phyloP scores from a whole-genome alignment of 2,797 vertebrate genomes.

The Peromyscus nudipes region DNA sequence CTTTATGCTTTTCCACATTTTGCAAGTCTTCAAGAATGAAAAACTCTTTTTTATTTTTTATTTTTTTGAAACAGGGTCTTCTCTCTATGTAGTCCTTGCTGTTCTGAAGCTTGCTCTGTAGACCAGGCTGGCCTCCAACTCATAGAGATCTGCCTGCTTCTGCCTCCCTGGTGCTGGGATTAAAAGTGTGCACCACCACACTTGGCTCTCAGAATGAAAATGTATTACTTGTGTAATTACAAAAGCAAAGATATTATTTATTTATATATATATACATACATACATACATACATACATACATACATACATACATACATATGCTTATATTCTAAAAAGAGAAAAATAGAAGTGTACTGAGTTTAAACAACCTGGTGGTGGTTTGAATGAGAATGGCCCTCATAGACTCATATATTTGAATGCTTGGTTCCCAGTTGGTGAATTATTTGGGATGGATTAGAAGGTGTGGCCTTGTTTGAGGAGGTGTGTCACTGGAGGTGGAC shows the following conservation, averaged over 20 bases:
- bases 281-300: neutral
- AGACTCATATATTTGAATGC: neutral
- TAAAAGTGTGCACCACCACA: neutral
- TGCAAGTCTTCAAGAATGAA: slow-evolving; percentile 10
- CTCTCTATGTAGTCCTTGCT: neutral
- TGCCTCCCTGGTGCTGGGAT: neutral
- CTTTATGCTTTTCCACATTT: slow-evolving; percentile 7
- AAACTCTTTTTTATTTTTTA: neutral
- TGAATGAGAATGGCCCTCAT: neutral
- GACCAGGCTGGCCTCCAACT: neutral
- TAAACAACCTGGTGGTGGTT: neutral
- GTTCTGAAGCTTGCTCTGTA: neutral
- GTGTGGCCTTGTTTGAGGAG: neutral
- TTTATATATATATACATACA: neutral
- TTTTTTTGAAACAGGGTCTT: neutral
- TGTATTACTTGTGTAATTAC: neutral
- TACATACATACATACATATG: neutral
- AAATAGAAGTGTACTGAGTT: neutral
- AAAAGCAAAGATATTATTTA: neutral
- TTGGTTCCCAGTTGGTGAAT: neutral
- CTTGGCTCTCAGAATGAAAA: too few species aligned
- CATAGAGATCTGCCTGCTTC: neutral
- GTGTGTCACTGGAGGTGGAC: neutral
- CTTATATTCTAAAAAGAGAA: neutral
- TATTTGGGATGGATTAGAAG: neutral